These are phyloP conservation scores for Polypedilum vanderplanki DNA, from an alignment of 1,140 invertebrate species.

Conservation along the genomic window DNA sequence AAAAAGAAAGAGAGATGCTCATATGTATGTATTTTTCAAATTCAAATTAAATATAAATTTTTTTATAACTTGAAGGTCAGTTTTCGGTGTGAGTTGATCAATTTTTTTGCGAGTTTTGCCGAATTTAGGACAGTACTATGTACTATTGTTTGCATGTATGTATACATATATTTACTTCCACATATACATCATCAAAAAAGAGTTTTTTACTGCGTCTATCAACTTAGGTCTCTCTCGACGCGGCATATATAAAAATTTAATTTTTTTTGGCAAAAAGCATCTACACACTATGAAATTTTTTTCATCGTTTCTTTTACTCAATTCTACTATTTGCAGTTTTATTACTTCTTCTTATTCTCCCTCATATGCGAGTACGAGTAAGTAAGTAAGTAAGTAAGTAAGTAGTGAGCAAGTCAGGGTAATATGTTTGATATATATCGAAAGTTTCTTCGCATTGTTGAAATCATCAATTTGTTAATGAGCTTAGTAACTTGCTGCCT, in stretches of 20 bases:
- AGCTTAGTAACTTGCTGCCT: too few species aligned
- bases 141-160: conserved; percentile 24
- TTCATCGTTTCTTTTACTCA: neutral
- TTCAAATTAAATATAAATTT: neutral
- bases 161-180: neutral
- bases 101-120: conserved; percentile 8
- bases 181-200: neutral
- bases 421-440: too few species aligned
- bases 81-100: conserved; percentile 21
- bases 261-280: conserved; percentile 13
- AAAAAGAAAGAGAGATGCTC: neutral
- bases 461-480: too few species aligned
- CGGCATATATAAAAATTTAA: neutral
- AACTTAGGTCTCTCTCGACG: neutral
- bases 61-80: conserved; percentile 28
- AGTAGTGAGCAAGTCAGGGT: too few species aligned
- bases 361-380: too few species aligned
- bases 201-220: neutral
- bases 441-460: too few species aligned
- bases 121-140: conserved; percentile 28
- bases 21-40: conserved; percentile 9
- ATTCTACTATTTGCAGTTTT: conserved; percentile 17
- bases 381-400: too few species aligned
- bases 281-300: conserved; percentile 2
- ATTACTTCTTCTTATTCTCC: neutral